A percentile compares a stretch with the other conserved stretches of the same genome.
Evolutionary conservation across 2,888 invertebrate genomes (phyloP).

Genomic region (Sphaeridia pumilis): DNA sequence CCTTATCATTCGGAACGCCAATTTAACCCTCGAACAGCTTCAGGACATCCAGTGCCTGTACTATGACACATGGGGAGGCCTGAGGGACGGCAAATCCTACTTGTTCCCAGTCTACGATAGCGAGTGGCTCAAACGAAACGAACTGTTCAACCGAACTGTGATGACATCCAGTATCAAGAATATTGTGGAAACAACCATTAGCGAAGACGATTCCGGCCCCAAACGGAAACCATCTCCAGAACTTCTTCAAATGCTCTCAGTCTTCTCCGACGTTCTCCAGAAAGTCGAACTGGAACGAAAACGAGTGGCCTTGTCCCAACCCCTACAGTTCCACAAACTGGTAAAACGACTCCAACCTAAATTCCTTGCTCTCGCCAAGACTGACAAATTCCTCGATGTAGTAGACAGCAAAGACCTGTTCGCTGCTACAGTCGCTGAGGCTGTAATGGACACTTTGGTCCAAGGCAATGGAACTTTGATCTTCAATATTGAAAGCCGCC

Average conservation of each 20-base stretch:
- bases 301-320: background rate
- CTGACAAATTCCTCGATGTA: constrained; percentile 4
- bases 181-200: background rate
- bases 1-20: constrained; percentile 1
- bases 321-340: constrained; percentile 1
- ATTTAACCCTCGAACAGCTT: background rate
- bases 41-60: constrained; percentile 8
- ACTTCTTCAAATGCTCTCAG: background rate
- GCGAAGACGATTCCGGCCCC: background rate
- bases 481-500: background rate
- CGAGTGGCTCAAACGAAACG: constrained; percentile 6
- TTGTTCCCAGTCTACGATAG: constrained; percentile 1
- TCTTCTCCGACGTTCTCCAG: background rate
- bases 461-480: background rate
- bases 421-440: background rate
- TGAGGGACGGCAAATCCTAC: constrained; percentile 4
- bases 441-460: background rate
- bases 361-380: background rate
- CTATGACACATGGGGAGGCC: constrained; percentile 6
- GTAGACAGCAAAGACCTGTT: constrained; percentile 1
- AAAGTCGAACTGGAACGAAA: background rate
- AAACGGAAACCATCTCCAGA: background rate
- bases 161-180: background rate
- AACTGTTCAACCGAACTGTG: background rate
- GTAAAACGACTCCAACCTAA: background rate